Base-by-base conservation (phyloP, 2,113 vertebrate species). In the Aptenodytes patagonicus region DNA sequence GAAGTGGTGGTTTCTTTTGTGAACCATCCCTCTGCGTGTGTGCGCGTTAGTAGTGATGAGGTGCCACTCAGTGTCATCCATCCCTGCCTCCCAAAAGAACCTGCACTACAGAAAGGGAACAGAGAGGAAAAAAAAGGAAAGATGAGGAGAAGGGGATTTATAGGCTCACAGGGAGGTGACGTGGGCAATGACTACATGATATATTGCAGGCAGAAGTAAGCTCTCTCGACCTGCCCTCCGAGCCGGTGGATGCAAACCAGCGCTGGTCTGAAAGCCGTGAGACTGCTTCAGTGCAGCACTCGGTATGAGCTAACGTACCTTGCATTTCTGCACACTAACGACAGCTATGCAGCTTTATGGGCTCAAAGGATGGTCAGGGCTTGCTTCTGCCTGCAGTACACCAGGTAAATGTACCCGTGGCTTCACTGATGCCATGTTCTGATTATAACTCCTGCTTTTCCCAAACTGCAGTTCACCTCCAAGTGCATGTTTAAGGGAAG, bases 341-440 rank as follows among this genome's bases (percentile, higher is more conserved):
- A 40, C 62, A 86, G 58, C 36, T 52, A 1, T 32, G 51, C 49
- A 66, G 34, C 71, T 83, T 69, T 61, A 51, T 42, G 68, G 0
- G 5, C 29, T 73, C 29, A 25, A 54, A 66, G 65, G 54, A 38
- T 65, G 38, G 31, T 44, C n/a, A 54, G 31, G n/a, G 51, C 64
- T 89, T 66, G 25, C 25, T 77, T 78, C 72, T 95, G 68, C 46
- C 51, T 12, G 14, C 36, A 54, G 2, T 24, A 31, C 34, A 42
- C 51, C 26, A 40, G 11, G 34, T 69, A 57, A 69, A 92, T 2
- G 5, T 31, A 60, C 11, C 36, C 0, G 0, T 81, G 79, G 55
- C 34, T 60, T 62, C 40, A 21, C 42, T 40, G 32, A n/a, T 60
- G 34, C 13, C 25, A 31, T 49, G 34, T 54, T 77, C 36, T 81